Evolutionary conservation across 2,888 invertebrate genomes (phyloP).

Genomic region (Tholera decimalis): DNA sequence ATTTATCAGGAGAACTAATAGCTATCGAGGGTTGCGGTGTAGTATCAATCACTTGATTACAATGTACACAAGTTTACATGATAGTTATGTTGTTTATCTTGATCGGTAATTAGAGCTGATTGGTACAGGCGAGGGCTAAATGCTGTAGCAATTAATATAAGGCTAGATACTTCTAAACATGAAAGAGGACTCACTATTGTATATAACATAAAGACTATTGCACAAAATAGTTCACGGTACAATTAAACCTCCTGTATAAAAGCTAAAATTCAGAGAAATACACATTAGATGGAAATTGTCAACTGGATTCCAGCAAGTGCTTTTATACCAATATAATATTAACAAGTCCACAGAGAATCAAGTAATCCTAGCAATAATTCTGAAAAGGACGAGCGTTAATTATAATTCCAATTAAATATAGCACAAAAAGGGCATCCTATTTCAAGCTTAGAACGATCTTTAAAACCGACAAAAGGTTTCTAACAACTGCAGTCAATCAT

Average conservation of each 20-base stretch:
- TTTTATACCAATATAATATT: constrained; percentile 18
- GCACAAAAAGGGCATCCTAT: constrained; percentile 8
- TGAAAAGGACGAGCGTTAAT: constrained; percentile 23
- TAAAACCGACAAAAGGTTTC: constrained; percentile 52
- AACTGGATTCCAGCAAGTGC: constrained; percentile 20
- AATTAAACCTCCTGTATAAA: background rate
- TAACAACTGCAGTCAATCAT: constrained; percentile 61
- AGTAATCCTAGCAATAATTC: constrained; percentile 23
- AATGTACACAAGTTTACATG: constrained; percentile 62
- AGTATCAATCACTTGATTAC: constrained; percentile 66
- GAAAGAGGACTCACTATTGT: background rate
- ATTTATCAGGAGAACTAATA: constrained; percentile 40
- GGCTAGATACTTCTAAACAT: background rate
- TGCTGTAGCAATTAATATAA: constrained; percentile 14
- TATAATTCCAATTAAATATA: constrained; percentile 35
- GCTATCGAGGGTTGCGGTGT: background rate
- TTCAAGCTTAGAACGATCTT: constrained; percentile 5
- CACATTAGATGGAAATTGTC: constrained; percentile 8
- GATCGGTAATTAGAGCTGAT: constrained; percentile 58
- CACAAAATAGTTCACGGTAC: background rate
- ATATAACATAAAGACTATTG: background rate
- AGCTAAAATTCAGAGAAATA: background rate
- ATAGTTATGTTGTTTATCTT: constrained; percentile 60
- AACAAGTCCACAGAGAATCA: constrained; percentile 10
- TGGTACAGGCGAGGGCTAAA: background rate